Evolutionary conservation across 64 coral and sea anemone genomes (phyloP).

Genomic region (Pocillopora verrucosa): DNA sequence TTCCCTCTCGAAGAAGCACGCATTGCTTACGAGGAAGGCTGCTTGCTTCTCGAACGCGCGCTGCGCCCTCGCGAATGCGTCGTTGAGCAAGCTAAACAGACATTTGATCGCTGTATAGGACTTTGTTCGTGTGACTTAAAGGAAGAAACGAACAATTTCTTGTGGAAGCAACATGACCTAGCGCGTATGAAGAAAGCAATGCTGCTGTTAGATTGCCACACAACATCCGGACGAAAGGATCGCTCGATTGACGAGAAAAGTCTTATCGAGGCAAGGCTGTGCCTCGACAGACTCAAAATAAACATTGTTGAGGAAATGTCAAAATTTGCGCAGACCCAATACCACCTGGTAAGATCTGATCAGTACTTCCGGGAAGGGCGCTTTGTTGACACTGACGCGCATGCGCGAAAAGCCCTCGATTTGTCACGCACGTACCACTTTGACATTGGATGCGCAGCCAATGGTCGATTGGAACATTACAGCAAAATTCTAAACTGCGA

Average conservation of each 20-base stretch:
- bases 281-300: background rate
- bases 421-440: background rate
- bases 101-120: background rate
- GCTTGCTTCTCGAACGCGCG: background rate
- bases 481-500: background rate
- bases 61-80: background rate
- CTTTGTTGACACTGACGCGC: background rate
- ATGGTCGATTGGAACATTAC: background rate
- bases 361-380: constrained; percentile 19
- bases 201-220: background rate
- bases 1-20: background rate
- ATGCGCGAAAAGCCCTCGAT: constrained; percentile 5
- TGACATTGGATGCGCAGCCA: background rate
- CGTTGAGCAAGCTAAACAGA: background rate
- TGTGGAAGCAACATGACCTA: background rate
- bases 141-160: background rate
- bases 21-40: constrained; percentile 6
- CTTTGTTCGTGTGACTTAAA: background rate
- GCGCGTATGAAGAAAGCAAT: constrained; percentile 1
- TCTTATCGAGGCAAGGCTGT: constrained; percentile 2
- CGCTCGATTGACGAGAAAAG: background rate
- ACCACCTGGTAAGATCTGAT: background rate
- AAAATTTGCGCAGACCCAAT: background rate
- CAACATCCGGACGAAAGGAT: background rate
- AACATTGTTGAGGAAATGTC: background rate